Conservation (phyloP, 2,113 vertebrate species). For the Tupaia chinensis region DNA sequence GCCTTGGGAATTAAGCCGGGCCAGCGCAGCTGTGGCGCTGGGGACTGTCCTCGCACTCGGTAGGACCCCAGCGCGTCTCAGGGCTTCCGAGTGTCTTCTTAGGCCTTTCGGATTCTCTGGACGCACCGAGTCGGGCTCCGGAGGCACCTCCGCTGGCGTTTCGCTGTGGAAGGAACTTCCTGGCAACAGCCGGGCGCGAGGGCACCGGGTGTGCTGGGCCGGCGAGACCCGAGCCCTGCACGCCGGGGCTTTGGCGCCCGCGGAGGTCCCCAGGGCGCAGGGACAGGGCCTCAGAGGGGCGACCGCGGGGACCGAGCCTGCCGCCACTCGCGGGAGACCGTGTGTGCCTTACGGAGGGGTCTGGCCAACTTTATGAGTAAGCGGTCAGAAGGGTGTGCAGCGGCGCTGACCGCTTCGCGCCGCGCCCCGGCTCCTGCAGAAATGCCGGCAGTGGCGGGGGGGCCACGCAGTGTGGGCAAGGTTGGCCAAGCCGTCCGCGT, state of each 20-base stretch:
- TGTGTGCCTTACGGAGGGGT: neutral
- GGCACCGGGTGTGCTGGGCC: conserved; percentile 56
- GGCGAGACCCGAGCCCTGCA: conserved; percentile 76
- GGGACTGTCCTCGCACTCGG: neutral
- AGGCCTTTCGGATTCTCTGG: neutral
- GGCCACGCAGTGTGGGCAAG: conserved; percentile 64
- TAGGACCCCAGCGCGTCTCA: neutral
- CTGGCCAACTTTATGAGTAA: neutral
- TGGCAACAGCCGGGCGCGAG: neutral
- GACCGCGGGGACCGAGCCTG: neutral
- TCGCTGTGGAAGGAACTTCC: neutral
- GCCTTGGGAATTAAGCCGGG: conserved; percentile 57
- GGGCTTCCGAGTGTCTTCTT: neutral
- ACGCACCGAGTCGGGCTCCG: neutral
- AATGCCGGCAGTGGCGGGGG: too few species aligned
- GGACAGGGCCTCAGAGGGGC: neutral
- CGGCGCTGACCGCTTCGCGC: too few species aligned
- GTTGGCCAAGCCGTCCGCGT: conserved; percentile 72
- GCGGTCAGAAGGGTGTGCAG: too few species aligned
- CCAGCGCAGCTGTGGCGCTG: neutral
- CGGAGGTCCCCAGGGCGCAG: conserved; percentile 5
- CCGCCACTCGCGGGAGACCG: neutral
- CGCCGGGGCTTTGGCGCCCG: conserved; percentile 68
- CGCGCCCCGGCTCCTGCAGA: too few species aligned
- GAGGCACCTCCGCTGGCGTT: neutral